phyloP scores from a whole-genome alignment of 2,113 vertebrate genomes.

The Vulpes ferrilata region DNA sequence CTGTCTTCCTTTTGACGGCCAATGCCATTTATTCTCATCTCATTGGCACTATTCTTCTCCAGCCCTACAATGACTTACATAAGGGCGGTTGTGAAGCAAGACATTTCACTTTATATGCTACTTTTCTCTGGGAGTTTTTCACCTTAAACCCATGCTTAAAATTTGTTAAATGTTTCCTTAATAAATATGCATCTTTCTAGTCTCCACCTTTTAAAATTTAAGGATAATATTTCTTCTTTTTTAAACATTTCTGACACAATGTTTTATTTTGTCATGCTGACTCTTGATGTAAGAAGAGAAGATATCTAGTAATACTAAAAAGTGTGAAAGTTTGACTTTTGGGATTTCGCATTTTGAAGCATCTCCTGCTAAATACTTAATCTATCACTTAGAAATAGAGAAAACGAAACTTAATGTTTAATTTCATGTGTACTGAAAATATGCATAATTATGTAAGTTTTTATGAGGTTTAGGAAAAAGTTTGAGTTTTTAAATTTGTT shows the following conservation, averaged over 20 bases:
- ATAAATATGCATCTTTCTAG: neutral
- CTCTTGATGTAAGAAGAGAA: neutral
- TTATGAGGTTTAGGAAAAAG: neutral
- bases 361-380: neutral
- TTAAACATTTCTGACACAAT: neutral
- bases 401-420: neutral
- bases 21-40: neutral
- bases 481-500: constrained; percentile 19
- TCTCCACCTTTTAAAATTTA: constrained; percentile 2
- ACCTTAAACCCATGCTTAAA: neutral
- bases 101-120: neutral
- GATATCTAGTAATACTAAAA: neutral
- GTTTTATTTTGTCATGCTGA: neutral
- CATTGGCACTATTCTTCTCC: neutral
- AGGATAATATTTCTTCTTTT: neutral
- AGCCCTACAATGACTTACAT: neutral
- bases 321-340: neutral
- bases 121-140: neutral
- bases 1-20: neutral
- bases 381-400: neutral
- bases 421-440: neutral
- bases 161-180: neutral
- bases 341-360: neutral
- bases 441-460: neutral
- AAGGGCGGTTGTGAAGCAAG: neutral